Evolutionary conservation across 1,140 invertebrate genomes (phyloP).

Genomic region (Anthonomus grandis): DNA sequence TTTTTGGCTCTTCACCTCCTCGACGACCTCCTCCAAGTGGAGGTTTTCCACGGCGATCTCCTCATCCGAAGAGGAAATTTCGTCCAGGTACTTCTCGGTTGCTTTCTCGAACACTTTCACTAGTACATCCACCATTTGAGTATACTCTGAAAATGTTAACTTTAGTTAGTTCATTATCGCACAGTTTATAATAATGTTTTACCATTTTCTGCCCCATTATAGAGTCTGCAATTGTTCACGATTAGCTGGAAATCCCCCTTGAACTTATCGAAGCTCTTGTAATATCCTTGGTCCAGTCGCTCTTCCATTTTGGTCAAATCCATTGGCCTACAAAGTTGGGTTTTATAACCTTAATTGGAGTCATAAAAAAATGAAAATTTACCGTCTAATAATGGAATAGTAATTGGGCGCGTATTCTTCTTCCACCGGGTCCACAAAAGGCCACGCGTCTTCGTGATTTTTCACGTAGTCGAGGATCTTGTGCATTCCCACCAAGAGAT

Average conservation of each 20-base stretch:
- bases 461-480: conserved; percentile 82
- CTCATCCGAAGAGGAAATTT: conserved; percentile 74
- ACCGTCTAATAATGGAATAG: conserved; percentile 64
- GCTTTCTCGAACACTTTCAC: conserved; percentile 74
- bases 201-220: conserved; percentile 91
- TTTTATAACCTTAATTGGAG: too few species aligned
- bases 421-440: conserved; percentile 85
- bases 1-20: conserved; percentile 17
- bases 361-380: background rate
- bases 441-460: conserved; percentile 87
- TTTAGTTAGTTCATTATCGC: background rate
- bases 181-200: conserved; percentile 36
- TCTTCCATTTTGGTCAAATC: conserved; percentile 85
- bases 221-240: conserved; percentile 85
- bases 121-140: conserved; percentile 80
- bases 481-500: conserved; percentile 82
- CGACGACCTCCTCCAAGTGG: conserved; percentile 34
- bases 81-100: conserved; percentile 76
- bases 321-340: conserved; percentile 73
- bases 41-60: conserved; percentile 65
- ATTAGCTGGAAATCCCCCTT: conserved; percentile 85
- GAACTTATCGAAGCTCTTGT: conserved; percentile 76
- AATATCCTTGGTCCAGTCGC: conserved; percentile 75
- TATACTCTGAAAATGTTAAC: conserved; percentile 68
- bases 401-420: conserved; percentile 89